Base-by-base conservation (phyloP, 2,797 vertebrate genomes). In the Rhyacichthys aspro region DNA sequence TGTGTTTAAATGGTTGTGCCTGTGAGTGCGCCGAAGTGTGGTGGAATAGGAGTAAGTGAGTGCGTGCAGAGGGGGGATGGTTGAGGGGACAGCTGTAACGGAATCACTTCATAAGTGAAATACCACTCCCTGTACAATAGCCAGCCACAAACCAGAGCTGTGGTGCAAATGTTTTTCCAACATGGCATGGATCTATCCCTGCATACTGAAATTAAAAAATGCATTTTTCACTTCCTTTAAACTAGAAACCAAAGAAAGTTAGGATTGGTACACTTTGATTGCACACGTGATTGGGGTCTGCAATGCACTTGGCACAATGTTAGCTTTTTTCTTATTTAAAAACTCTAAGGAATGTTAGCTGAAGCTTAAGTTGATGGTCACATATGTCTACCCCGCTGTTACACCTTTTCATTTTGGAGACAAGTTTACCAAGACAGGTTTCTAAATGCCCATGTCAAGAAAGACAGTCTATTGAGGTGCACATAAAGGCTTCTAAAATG, bases 91-190 rank as follows among this genome's bases (percentile, higher is more conserved):
- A 88, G 85, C 89, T 92, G 89, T 91, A 93, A 82, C 90, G 90
- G 93, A 95, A 94, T 94, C 91, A 93, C 92, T 94, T 93, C 91
- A 93, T 94, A 93, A 95, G 94, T 93, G 90, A 94, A 95, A 94
- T 94, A 92, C 93, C 92, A 93, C 92, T 92, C 91, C 89, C 90
- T 90, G 91, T 91, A 92, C 89, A 93, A 94, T 89, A 93, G 92
- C 91, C 90, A 86, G 91, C 94, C 93, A 90, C 94, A 95, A 93
- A 93, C 92, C 92, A 49, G 85, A 89, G 89, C 90, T 91, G 93
- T 91, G 93, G 91, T 92, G 90, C 90, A 93, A 94, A 93, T 93
- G 90, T 93, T 94, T 94, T 95, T 95, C 86, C 89, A 91, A 84
- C 88, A 91, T 92, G 89, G 86, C 86, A 90, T 89, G 81, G 85